Evolutionary conservation across 2,797 vertebrate genomes (phyloP), one percentile per base, ranked within the genome.

Genomic region (Bucorvus abyssinicus): DNA sequence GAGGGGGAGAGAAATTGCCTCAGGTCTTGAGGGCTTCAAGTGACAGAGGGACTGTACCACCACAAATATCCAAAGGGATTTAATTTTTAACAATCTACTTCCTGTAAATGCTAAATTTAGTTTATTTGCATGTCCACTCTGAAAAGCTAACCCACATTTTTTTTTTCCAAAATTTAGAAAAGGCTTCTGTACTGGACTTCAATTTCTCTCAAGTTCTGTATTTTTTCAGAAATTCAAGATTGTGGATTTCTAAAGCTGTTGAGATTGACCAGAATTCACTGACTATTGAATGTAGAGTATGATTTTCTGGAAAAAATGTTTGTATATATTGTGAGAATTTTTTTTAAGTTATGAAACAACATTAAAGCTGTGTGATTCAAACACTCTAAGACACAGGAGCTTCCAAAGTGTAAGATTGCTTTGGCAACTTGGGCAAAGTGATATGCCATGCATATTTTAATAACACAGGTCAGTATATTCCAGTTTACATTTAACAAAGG

Each of bases 401-500:
- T 94, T 96, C 76, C 92, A 79, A 92, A 81, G n/a, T 29, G 14
- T 56, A 13, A 67, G 85, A 93, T 85, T 94, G 65, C 79, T 94
- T 57, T 93, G 92, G 78, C 78, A 85, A 80, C 84, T 91, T 92
- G 40, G 65, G 60, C 64, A 87, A 32, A 2, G 0, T 55, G 78
- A 40, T 73, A 52, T 90, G 53, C 65, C 65, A 44, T 27, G 24
- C 82, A 69, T 96, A 80, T 94, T 90, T 95, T 79, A 94, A 63
- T 92, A 92, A 93, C 90, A 93, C 84, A 70, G 36, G 29, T 45
- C 44, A 65, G 20, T 89, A 78, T 38, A 75, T 90, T 10, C 0
- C 23, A 0, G 0, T 92, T 88, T 91, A 88, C 61, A n/a, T 91
- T 89, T 90, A 61, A 79, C 57, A 65, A 73, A 55, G 69, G 69